These are phyloP conservation scores for Nycticryphes semicollaris DNA, from an alignment of 2,113 vertebrate species.

Conservation along the genomic window DNA sequence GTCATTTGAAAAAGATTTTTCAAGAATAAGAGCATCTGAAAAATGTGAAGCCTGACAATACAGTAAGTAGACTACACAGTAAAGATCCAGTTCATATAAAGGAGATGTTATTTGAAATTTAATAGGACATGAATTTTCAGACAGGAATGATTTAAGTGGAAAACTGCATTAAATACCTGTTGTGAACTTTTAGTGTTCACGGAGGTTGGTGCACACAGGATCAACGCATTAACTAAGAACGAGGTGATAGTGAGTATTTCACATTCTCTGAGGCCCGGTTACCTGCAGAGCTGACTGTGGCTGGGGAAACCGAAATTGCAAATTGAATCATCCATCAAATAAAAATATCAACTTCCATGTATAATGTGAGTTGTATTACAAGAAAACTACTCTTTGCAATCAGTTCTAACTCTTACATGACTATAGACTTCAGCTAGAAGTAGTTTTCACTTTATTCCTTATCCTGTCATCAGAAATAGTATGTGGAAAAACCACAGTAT, in stretches of 20 bases:
- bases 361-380: background rate
- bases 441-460: background rate
- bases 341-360: background rate
- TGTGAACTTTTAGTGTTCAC: background rate
- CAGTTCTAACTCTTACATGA: background rate
- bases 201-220: background rate
- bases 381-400: background rate
- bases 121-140: background rate
- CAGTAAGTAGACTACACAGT: background rate
- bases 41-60: background rate
- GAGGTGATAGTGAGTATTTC: background rate
- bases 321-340: background rate
- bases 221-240: background rate
- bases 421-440: background rate
- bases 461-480: background rate
- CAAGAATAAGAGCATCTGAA: background rate
- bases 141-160: background rate
- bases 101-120: background rate
- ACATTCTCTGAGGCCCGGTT: background rate
- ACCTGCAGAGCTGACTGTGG: background rate
- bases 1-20: background rate
- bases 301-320: background rate
- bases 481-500: background rate
- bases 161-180: background rate
- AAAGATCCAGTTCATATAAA: background rate